phyloP scores from a whole-genome alignment of 2,888 invertebrate genomes.

The Busseola fusca region DNA sequence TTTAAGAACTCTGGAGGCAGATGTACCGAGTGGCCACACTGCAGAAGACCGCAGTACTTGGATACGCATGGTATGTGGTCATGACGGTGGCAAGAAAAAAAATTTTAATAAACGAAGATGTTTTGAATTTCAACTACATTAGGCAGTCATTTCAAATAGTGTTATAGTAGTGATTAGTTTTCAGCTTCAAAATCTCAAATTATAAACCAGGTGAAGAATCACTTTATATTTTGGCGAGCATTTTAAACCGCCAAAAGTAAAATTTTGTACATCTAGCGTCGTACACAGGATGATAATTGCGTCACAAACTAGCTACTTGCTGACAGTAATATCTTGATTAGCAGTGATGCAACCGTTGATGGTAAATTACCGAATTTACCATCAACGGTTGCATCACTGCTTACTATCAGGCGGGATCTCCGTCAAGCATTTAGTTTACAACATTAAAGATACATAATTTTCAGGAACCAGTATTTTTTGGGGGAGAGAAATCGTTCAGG shows the following conservation, averaged over 20 bases:
- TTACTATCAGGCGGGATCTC: too few relatives aligned
- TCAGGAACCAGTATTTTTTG: constrained; percentile 70
- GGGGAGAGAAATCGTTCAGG: constrained; percentile 63
- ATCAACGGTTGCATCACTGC: too few relatives aligned
- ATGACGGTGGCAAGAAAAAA: too few relatives aligned
- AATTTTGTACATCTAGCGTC: neutral
- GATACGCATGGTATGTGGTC: neutral
- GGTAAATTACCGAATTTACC: too few relatives aligned
- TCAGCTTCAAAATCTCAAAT: neutral
- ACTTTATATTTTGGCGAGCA: neutral
- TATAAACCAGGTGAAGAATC: neutral
- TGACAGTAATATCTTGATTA: neutral
- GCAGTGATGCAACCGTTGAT: too few relatives aligned
- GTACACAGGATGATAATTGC: neutral
- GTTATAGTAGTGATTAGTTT: neutral
- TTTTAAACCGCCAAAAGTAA: too few relatives aligned
- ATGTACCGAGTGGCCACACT: neutral
- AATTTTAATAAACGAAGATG: too few relatives aligned
- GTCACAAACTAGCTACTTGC: neutral
- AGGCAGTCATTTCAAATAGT: neutral
- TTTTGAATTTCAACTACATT: neutral
- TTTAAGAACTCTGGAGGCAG: neutral
- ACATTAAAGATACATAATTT: too few relatives aligned
- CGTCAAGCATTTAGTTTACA: too few relatives aligned
- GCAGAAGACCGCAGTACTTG: neutral